Conservation (phyloP, 2,113 vertebrate species). For the Dromaius novaehollandiae region DNA sequence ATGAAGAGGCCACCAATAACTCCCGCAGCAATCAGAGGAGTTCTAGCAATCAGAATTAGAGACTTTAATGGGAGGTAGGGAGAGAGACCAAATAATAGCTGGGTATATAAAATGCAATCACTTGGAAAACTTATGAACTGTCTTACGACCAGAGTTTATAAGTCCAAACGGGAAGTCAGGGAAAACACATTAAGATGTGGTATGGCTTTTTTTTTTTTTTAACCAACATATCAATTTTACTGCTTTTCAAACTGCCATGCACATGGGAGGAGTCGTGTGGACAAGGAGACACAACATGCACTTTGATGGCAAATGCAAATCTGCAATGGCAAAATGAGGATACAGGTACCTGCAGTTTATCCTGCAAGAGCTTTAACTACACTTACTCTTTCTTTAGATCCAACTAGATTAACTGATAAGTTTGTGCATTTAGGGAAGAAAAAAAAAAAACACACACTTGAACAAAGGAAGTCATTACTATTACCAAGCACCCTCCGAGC, state of each 20-base stretch:
- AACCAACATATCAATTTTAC: not conserved
- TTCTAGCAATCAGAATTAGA: conserved; percentile 80
- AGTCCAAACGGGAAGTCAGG: not conserved
- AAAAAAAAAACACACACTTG: not conserved
- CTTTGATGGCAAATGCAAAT: conserved; percentile 48
- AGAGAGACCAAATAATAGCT: not conserved
- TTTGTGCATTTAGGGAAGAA: not conserved
- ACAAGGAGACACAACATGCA: conserved; percentile 67
- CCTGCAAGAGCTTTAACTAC: not conserved
- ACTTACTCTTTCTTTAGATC: not conserved
- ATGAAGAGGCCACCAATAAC: conserved; percentile 94
- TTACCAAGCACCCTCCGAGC: not conserved
- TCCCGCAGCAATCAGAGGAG: conserved; percentile 93
- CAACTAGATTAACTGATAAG: not conserved
- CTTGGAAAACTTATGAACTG: not conserved
- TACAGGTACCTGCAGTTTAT: not conserved
- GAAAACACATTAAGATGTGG: not conserved
- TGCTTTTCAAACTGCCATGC: conserved; percentile 58
- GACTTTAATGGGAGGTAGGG: not conserved
- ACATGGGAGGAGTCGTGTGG: conserved; percentile 22
- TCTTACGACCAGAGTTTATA: not conserved
- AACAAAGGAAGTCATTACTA: not conserved
- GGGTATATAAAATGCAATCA: not conserved
- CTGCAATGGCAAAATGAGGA: conserved; percentile 62
- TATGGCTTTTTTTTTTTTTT: not conserved